A percentile compares a stretch with the other conserved stretches of the same genome.
Evolutionary conservation across 2,113 vertebrate genomes (phyloP).

Genomic region (Limanda limanda): DNA sequence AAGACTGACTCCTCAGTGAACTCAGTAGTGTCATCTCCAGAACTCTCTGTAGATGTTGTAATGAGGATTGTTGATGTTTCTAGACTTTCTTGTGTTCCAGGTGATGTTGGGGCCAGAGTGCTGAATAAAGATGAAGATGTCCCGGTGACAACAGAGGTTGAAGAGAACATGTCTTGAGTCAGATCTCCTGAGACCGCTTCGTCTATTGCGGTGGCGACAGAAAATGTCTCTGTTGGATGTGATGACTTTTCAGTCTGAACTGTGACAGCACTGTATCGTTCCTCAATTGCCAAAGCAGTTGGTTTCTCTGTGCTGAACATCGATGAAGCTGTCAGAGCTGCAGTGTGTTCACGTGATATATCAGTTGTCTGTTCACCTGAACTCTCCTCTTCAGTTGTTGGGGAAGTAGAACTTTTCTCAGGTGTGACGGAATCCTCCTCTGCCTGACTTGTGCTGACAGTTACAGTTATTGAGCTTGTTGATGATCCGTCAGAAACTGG

Average conservation of each 20-base stretch:
- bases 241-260: not conserved
- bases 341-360: not conserved
- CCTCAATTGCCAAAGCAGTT: not conserved
- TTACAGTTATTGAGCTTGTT: not conserved
- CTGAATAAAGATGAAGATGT: rapidly evolving
- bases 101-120: slow-evolving; percentile 10
- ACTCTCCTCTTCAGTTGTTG: not conserved
- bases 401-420: no score
- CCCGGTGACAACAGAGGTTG: not conserved
- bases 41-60: not conserved
- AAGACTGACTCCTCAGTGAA: no score
- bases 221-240: not conserved
- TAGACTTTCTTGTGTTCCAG: no score
- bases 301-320: slow-evolving; percentile 28
- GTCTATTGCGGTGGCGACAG: not conserved
- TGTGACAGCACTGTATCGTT: not conserved
- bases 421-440: no score
- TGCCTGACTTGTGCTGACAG: no score
- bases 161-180: not conserved
- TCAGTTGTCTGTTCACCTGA: not conserved
- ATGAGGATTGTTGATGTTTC: not conserved
- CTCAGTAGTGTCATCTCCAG: not conserved
- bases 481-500: not conserved
- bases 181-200: not conserved
- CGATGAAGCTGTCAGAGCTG: slow-evolving; percentile 7